Conservation (phyloP, 1,140 invertebrate species). For the Triops longicaudatus region DNA sequence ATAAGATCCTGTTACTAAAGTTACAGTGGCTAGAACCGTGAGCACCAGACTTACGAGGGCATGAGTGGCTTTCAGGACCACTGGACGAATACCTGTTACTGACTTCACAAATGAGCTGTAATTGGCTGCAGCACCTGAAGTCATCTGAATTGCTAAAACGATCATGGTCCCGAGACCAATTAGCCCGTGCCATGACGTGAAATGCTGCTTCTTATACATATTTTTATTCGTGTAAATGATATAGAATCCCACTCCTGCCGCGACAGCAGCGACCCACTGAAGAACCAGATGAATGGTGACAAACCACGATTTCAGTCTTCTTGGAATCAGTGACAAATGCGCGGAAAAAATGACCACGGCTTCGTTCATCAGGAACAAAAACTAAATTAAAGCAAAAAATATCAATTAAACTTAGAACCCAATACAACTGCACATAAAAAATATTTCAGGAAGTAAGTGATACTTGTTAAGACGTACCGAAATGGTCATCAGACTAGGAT, state of each 20-base stretch:
- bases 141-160: not conserved
- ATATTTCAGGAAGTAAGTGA: no score
- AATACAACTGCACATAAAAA: not conserved
- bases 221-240: not conserved
- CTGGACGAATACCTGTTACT: not conserved
- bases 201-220: constrained; percentile 8
- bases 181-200: not conserved
- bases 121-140: not conserved
- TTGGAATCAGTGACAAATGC: not conserved
- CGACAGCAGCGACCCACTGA: not conserved
- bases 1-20: not conserved
- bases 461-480: not conserved
- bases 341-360: not conserved
- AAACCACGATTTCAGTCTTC: not conserved
- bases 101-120: not conserved
- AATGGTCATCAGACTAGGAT: not conserved
- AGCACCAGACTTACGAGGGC: not conserved
- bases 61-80: not conserved
- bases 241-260: not conserved
- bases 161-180: not conserved
- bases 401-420: not conserved
- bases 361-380: not conserved
- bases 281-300: not conserved
- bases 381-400: not conserved
- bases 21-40: not conserved